These are phyloP conservation scores for Lucinisca nassula DNA, from an alignment of 2,888 invertebrate genomes.

Conservation along the genomic window DNA sequence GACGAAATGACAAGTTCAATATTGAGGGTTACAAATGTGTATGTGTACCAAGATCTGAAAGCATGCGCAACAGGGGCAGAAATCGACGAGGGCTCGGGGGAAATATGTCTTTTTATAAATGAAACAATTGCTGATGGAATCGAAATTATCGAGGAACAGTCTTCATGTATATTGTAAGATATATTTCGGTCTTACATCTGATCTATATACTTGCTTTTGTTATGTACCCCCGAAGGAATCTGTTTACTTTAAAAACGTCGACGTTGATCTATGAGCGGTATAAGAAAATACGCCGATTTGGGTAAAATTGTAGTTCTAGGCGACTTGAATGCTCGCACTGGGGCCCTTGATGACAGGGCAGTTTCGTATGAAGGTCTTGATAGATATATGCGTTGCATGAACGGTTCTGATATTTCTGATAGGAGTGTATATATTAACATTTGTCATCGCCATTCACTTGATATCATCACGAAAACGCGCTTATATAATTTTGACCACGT, in stretches of 20 bases:
- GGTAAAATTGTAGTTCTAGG: constrained; percentile 14
- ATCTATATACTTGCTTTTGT: constrained; percentile 18
- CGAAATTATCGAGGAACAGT: not conserved
- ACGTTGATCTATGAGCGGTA: not conserved
- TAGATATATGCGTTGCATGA: constrained; percentile 12
- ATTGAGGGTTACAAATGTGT: constrained; percentile 24
- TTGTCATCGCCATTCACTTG: not conserved
- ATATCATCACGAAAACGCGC: too few species aligned
- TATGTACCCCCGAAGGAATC: constrained; percentile 34
- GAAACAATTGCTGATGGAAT: not conserved
- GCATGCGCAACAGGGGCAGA: not conserved
- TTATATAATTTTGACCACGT: too few species aligned
- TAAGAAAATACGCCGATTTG: not conserved
- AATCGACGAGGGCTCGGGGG: constrained; percentile 17
- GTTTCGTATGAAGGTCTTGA: not conserved
- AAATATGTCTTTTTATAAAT: constrained; percentile 12
- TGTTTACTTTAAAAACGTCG: constrained; percentile 16
- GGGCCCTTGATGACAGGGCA: not conserved
- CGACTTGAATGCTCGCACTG: constrained; percentile 20
- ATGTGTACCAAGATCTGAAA: constrained; percentile 16
- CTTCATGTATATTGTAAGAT: not conserved
- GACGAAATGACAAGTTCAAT: constrained; percentile 1
- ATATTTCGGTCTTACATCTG: not conserved
- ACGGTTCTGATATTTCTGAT: not conserved
- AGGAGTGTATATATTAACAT: not conserved